Conservation (phyloP, 2,888 invertebrate genomes). For the Hydropsyche betteni region DNA sequence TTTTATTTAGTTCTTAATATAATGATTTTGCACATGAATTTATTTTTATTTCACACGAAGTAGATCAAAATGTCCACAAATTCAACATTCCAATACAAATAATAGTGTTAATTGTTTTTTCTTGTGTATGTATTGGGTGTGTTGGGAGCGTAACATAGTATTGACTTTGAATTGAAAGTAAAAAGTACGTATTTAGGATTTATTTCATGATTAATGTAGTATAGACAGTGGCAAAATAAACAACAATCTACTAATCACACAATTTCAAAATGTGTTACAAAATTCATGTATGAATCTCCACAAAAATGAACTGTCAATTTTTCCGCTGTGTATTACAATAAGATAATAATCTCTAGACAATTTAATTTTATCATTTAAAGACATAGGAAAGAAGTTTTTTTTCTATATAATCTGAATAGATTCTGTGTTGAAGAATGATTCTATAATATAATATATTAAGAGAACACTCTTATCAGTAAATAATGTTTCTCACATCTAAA, state of each 20-base stretch:
- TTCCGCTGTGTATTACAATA: background rate
- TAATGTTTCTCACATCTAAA: too few species aligned
- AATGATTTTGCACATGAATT: too few species aligned
- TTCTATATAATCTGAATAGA: too few species aligned
- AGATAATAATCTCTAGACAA: background rate
- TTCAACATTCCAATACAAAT: too few species aligned
- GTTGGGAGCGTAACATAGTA: slow-evolving; percentile 11
- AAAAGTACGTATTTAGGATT: slow-evolving; percentile 56
- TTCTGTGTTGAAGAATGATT: too few species aligned
- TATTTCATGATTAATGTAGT: slow-evolving; percentile 69
- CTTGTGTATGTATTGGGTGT: background rate
- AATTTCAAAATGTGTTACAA: background rate
- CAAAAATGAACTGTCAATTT: background rate
- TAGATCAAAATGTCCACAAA: too few species aligned
- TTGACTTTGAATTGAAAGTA: background rate
- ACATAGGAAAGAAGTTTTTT: too few species aligned
- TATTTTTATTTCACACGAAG: too few species aligned
- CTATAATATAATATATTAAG: too few species aligned
- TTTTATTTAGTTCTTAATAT: too few species aligned
- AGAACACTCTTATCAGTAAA: too few species aligned
- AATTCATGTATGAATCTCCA: slow-evolving; percentile 13
- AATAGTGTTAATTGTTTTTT: too few species aligned
- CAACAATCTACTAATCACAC: slow-evolving; percentile 1
- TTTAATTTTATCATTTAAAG: background rate
- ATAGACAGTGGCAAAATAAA: slow-evolving; percentile 61